Conservation (phyloP, 2,797 vertebrate genomes). For the Myotis myotis region DNA sequence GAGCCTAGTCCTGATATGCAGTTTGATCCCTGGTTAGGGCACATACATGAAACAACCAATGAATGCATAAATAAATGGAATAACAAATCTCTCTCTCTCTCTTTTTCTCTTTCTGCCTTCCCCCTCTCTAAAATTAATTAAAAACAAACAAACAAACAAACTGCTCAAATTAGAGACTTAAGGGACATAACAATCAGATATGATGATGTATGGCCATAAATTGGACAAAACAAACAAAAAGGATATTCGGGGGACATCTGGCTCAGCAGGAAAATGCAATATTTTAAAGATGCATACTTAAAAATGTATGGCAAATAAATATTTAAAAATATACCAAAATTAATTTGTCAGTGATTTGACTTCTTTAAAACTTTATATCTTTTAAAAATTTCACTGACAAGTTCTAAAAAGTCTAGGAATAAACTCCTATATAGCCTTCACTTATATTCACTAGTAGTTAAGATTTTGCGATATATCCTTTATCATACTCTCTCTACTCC, state of each 20-base stretch:
- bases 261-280: background rate
- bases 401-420: background rate
- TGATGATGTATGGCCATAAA: background rate
- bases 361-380: background rate
- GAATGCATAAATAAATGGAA: background rate
- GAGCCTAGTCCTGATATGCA: background rate
- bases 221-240: background rate
- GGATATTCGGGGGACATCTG: background rate
- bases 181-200: background rate
- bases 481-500: background rate
- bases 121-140: background rate
- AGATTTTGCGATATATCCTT: background rate
- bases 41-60: background rate
- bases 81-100: background rate
- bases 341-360: background rate
- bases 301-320: background rate
- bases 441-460: background rate
- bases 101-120: too few species aligned
- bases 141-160: background rate
- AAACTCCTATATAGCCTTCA: background rate
- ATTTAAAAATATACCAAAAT: background rate
- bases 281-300: slow-evolving; percentile 21
- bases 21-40: background rate
- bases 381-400: background rate
- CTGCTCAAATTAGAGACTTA: background rate